Conservation (phyloP, 53 echinoderm and acorn worm species). For the Glandiceps talaboti region DNA sequence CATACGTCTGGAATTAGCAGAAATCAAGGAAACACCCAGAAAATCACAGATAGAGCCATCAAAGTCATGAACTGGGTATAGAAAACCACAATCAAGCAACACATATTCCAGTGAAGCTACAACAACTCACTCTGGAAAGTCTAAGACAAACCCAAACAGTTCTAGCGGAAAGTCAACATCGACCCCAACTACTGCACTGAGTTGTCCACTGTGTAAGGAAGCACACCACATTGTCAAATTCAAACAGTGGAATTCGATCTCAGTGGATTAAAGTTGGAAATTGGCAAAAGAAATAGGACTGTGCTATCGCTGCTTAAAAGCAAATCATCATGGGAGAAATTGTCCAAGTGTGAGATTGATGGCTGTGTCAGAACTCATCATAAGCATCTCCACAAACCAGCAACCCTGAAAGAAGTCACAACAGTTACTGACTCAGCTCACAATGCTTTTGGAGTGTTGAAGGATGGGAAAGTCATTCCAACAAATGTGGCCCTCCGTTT, state of each 20-base stretch:
- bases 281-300: neutral
- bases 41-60: too few species aligned
- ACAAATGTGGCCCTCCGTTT: neutral
- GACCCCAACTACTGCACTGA: neutral
- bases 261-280: neutral
- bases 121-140: neutral
- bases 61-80: too few species aligned
- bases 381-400: neutral
- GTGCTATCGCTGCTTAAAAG: neutral
- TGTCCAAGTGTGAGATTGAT: neutral
- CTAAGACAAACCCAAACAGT: neutral
- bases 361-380: neutral
- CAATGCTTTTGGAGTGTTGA: neutral
- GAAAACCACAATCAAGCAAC: too few species aligned
- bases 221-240: neutral
- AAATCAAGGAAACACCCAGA: too few species aligned
- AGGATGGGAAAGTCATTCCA: neutral
- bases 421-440: too few species aligned
- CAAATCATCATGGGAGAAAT: neutral
- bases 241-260: neutral
- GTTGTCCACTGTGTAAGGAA: neutral
- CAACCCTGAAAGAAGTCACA: neutral
- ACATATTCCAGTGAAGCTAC: too few species aligned
- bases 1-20: too few species aligned
- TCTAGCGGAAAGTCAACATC: neutral